These are phyloP conservation scores for Argyresthia albistria DNA, from an alignment of 2,888 invertebrate species.

Conservation along the genomic window DNA sequence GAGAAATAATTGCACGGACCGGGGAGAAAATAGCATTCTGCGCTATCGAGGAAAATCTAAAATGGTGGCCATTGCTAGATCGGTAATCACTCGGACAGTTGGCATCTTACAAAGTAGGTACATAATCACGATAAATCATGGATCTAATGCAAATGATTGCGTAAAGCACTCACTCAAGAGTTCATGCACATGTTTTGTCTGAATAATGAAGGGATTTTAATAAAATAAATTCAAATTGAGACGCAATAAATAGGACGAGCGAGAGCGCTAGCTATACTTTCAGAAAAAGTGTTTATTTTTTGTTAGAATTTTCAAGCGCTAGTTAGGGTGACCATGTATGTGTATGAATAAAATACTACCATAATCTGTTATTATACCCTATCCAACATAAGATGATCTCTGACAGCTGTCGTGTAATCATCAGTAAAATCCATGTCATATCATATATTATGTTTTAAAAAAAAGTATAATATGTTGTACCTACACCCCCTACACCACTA, in stretches of 20 bases:
- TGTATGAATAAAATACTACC: too few species aligned
- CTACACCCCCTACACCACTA: too few species aligned
- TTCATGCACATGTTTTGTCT: conserved; percentile 64
- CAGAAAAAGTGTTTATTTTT: conserved; percentile 53
- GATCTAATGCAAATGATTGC: conserved; percentile 24
- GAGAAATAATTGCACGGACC: not conserved
- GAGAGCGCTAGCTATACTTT: conserved; percentile 56
- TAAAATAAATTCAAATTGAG: conserved; percentile 34
- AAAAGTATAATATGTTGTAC: too few species aligned
- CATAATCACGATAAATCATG: conserved; percentile 11
- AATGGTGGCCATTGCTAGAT: conserved; percentile 69
- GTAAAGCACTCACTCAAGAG: conserved; percentile 59
- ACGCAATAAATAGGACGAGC: conserved; percentile 43
- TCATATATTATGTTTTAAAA: too few species aligned
- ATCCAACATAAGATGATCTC: too few species aligned
- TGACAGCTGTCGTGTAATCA: too few species aligned
- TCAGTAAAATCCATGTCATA: too few species aligned
- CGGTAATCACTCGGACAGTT: conserved; percentile 41
- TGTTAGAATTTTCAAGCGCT: conserved; percentile 6
- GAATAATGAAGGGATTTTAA: conserved; percentile 26
- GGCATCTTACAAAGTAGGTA: conserved; percentile 23
- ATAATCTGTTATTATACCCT: too few species aligned
- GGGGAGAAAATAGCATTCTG: conserved; percentile 35
- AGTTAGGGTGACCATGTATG: not conserved
- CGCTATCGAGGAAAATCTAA: conserved; percentile 44